Percentiles rank a stretch among this genome's conserved stretches.
These are phyloP conservation scores for Dallia pectoralis DNA, from an alignment of 2,797 vertebrate genomes.

Conservation along the genomic window DNA sequence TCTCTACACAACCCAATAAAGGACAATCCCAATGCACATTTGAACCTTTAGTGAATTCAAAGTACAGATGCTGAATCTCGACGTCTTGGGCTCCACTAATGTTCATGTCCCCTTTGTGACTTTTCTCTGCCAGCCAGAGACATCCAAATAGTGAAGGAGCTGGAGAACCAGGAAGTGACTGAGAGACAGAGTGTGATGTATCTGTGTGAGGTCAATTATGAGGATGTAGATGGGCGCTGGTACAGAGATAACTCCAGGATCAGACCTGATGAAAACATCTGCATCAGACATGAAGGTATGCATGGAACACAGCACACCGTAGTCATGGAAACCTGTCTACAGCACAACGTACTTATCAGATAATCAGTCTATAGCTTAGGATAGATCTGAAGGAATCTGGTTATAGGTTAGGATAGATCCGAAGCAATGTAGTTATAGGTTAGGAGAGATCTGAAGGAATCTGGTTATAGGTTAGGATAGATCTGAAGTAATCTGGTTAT, in stretches of 20 bases:
- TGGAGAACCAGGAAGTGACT: slow-evolving; percentile 83
- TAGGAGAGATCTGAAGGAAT: too few species aligned
- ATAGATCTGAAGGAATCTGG: too few species aligned
- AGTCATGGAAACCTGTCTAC: not conserved
- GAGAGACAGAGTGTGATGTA: slow-evolving; percentile 85
- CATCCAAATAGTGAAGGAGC: slow-evolving; percentile 79
- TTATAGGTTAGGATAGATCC: too few species aligned
- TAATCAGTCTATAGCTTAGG: too few species aligned
- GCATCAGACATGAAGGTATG: slow-evolving; percentile 86
- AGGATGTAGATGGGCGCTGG: slow-evolving; percentile 91
- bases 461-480: too few species aligned
- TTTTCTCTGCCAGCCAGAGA: slow-evolving; percentile 78
- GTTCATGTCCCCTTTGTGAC: slow-evolving; percentile 2
- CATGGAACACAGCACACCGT: not conserved
- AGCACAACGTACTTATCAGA: too few species aligned
- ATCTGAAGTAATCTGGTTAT: too few species aligned
- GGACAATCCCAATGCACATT: too few species aligned
- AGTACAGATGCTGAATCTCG: not conserved
- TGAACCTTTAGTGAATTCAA: not conserved
- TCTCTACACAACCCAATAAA: not conserved
- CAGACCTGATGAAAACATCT: slow-evolving; percentile 82
- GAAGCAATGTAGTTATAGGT: too few species aligned
- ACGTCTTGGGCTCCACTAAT: too few species aligned
- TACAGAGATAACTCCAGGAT: slow-evolving; percentile 83
- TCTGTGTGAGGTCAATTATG: slow-evolving; percentile 86